A percentile compares a stretch with the other conserved stretches of the same genome.
phyloP scores from a whole-genome alignment of 2,888 invertebrate species.

The Isoperla grammatica region DNA sequence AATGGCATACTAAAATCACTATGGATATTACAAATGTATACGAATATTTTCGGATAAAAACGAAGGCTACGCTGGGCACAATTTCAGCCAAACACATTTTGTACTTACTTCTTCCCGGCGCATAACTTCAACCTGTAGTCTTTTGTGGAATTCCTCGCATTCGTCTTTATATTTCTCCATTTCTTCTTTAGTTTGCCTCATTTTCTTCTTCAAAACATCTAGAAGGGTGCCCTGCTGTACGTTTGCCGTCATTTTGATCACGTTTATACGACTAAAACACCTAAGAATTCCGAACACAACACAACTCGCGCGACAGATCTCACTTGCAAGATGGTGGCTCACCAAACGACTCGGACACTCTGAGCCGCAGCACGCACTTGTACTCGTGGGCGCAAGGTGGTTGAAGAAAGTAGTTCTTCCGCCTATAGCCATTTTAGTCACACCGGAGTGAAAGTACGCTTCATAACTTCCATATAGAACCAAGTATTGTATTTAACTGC shows the following conservation, averaged over 20 bases:
- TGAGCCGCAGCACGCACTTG: slow-evolving; percentile 20
- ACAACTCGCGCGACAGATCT: slow-evolving; percentile 24
- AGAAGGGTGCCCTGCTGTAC: slow-evolving; percentile 90
- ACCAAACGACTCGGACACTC: slow-evolving; percentile 36
- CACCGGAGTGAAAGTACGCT: not conserved
- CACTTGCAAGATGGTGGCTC: slow-evolving; percentile 35
- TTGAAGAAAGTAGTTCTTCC: slow-evolving; percentile 40
- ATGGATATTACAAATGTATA: too few relatives aligned
- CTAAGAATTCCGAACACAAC: slow-evolving; percentile 23
- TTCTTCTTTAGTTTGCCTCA: slow-evolving; percentile 98
- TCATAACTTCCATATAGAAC: not conserved
- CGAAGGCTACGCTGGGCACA: too few relatives aligned
- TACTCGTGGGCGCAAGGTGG: slow-evolving; percentile 46
- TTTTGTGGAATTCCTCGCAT: slow-evolving; percentile 92
- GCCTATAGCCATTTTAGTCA: not conserved
- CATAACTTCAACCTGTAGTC: slow-evolving; percentile 91
- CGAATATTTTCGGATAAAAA: too few relatives aligned
- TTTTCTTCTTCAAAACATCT: slow-evolving; percentile 98
- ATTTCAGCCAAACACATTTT: too few relatives aligned
- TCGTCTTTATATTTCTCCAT: slow-evolving; percentile 98
- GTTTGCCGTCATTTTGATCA: slow-evolving; percentile 71
- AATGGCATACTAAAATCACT: too few relatives aligned
- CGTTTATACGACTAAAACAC: slow-evolving; percentile 10
- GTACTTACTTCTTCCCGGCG: slow-evolving; percentile 95
- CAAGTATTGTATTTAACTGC: too few relatives aligned